Evolutionary conservation across 2,888 invertebrate genomes (phyloP).

Genomic region (Parapristionchus giblindavisi): DNA sequence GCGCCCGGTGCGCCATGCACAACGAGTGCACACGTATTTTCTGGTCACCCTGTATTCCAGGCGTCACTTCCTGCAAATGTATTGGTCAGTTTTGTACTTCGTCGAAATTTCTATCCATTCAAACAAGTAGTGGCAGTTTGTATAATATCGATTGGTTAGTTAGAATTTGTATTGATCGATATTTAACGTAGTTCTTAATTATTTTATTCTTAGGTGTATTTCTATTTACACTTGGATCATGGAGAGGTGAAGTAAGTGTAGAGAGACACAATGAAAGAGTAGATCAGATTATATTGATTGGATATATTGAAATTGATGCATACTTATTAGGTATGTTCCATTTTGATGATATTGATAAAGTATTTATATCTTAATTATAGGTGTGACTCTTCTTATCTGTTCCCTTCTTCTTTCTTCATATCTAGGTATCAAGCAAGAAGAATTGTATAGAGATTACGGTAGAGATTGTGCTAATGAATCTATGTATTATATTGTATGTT

Average conservation of each 20-base stretch:
- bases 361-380: conserved; percentile 43
- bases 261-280: conserved; percentile 13
- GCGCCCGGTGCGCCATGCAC: no score
- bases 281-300: conserved; percentile 21
- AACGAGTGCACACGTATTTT: no score
- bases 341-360: background rate
- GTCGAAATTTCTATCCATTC: conserved; percentile 23
- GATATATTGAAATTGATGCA: conserved; percentile 24
- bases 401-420: conserved; percentile 90
- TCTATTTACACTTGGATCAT: conserved; percentile 25
- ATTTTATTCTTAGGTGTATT: conserved; percentile 13
- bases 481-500: conserved; percentile 71
- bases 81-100: conserved; percentile 6
- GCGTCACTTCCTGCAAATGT: conserved; percentile 33
- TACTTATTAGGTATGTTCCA: conserved; percentile 24
- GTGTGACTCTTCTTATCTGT: conserved; percentile 79
- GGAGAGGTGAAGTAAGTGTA: conserved; percentile 28
- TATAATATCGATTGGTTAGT: conserved; percentile 17
- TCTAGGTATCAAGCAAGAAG: conserved; percentile 73
- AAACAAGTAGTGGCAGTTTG: conserved; percentile 19
- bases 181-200: background rate
- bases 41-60: no score
- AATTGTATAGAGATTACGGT: conserved; percentile 76
- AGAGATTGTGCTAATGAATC: conserved; percentile 81
- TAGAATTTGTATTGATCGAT: background rate